Evolutionary conservation across 2,797 vertebrate species (phyloP), one percentile per base, ranked within the genome.

Genomic region (Florisuga fusca): DNA sequence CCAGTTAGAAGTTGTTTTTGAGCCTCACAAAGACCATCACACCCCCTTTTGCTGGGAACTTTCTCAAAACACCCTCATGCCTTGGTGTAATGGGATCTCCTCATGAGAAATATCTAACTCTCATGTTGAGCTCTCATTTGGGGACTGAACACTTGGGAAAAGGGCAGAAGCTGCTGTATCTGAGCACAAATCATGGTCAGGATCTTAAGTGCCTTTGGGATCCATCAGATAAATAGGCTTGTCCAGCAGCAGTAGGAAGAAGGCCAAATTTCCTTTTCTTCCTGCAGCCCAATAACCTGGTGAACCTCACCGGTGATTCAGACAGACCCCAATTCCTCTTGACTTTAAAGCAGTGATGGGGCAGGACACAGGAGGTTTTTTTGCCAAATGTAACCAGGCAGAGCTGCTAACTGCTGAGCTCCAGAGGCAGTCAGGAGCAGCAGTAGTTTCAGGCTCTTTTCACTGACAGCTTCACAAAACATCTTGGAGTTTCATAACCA

Each of bases 191-290:
- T 45, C 69, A 69, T 46, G 23, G 50, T 48, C 50, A 68, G 29
- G 33, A 61, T 64, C 92, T 77, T 58, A 84, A 89, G 20, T 26
- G 15, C 10, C 48, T 76, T 55, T 75, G 73, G 55, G 46, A 78
- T 78, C 61, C 48, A 73, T 74, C 69, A 89, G 81, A 90, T 48
- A 69, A 77, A 15, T 45, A 51, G 43, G 7, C 51, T 93, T 90
- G 72, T 79, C 59, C 38, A 84, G 54, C 68, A 79, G 74, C 43
- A 54, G 29, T 15, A 38, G 74, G 43, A 89, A 76, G n/a, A 79
- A 62, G 69, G 86, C 67, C 89, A 95, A 76, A 12, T 36, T 93
- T 36, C 38, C 38, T 79, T 79, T 78, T 92, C 77, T 73, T 73
- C 43, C 66, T 22, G 10, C 48, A 79, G 48, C 74, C 29, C 4